These are phyloP conservation scores for Osmerus eperlanus DNA, from an alignment of 2,113 vertebrate species.

Conservation along the genomic window DNA sequence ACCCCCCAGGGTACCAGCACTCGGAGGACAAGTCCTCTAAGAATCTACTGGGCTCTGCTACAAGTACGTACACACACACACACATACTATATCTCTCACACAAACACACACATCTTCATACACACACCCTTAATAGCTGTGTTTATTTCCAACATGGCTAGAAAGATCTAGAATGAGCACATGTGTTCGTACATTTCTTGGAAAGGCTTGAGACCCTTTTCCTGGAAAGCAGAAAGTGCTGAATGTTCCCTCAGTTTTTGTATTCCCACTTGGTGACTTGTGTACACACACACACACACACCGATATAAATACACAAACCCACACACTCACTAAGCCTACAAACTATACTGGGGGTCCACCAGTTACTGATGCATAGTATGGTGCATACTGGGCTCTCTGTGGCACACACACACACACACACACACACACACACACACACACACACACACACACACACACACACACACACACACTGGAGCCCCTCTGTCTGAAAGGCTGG, in stretches of 20 bases:
- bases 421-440: neutral
- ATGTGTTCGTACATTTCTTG: neutral
- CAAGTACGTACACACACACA: slow-evolving; percentile 77
- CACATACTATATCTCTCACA: neutral
- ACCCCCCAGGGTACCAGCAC: slow-evolving; percentile 85
- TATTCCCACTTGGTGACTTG: slow-evolving; percentile 12
- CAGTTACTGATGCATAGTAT: neutral
- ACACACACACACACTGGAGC: neutral
- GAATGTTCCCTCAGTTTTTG: slow-evolving; percentile 17
- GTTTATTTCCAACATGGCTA: neutral
- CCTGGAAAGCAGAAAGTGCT: neutral
- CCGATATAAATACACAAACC: neutral
- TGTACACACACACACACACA: neutral
- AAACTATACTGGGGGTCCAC: neutral
- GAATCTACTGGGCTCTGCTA: slow-evolving; percentile 94
- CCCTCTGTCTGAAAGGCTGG: neutral
- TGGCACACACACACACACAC: neutral
- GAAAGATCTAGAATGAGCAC: neutral
- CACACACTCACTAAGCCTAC: neutral
- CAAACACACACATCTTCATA: neutral
- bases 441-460: neutral
- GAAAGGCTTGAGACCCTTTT: neutral
- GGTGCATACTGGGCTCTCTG: neutral
- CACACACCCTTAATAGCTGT: no score
- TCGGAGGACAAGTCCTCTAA: slow-evolving; percentile 92